Evolutionary conservation across 1,140 invertebrate genomes (phyloP).

Genomic region (Chironomus tepperi): DNA sequence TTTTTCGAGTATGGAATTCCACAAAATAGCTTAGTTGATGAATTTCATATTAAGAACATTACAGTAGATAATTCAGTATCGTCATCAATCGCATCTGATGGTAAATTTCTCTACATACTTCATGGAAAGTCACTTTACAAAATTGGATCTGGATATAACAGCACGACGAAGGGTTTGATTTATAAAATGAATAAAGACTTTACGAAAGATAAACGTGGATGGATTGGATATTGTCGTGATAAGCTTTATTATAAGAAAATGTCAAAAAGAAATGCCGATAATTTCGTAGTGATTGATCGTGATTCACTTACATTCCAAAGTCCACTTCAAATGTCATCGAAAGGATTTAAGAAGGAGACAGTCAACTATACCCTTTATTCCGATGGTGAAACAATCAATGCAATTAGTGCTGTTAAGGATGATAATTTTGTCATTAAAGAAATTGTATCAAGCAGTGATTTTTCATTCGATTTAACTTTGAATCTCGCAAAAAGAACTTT

Average conservation of each 20-base stretch:
- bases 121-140: slow-evolving; percentile 73
- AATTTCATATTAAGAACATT: slow-evolving; percentile 42
- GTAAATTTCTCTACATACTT: slow-evolving; percentile 77
- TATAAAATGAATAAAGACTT: slow-evolving; percentile 73
- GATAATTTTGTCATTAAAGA: slow-evolving; percentile 20
- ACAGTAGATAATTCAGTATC: slow-evolving; percentile 35
- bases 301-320: slow-evolving; percentile 5
- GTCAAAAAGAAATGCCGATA: slow-evolving; percentile 34
- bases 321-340: slow-evolving; percentile 2
- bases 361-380: slow-evolving; percentile 37
- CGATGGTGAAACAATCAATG: slow-evolving; percentile 39
- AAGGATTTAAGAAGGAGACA: background rate
- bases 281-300: slow-evolving; percentile 14
- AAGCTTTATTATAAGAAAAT: slow-evolving; percentile 37
- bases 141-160: slow-evolving; percentile 86
- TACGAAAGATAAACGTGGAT: slow-evolving; percentile 61
- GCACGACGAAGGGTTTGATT: slow-evolving; percentile 78
- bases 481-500: slow-evolving; percentile 75
- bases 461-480: slow-evolving; percentile 57
- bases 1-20: slow-evolving; percentile 85
- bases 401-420: slow-evolving; percentile 39
- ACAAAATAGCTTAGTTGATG: slow-evolving; percentile 61
- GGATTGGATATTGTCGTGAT: slow-evolving; percentile 70
- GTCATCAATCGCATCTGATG: slow-evolving; percentile 71
- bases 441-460: slow-evolving; percentile 5